Percentiles rank a stretch among this genome's conserved stretches.
phyloP scores from a whole-genome alignment of 23 tunicate genomes.

The Aplidium turbinatum region DNA sequence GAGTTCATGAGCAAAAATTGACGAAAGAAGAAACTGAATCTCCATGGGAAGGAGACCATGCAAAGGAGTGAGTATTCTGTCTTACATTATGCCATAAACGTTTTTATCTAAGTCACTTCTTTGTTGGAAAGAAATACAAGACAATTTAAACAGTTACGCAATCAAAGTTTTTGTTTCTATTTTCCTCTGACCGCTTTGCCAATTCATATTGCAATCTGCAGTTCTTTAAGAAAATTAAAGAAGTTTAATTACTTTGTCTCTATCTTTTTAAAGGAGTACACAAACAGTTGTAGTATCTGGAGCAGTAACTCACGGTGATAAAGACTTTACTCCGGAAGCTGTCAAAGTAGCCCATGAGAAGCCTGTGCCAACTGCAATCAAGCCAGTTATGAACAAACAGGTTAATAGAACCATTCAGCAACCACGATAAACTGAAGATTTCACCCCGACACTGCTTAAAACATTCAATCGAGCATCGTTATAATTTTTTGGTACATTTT shows the following conservation, averaged over 20 bases:
- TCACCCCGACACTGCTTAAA: too few species aligned
- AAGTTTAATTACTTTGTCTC: not conserved
- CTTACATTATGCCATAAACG: too few species aligned
- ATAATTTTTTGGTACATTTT: too few species aligned
- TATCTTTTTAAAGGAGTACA: not conserved
- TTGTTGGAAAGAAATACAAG: too few species aligned
- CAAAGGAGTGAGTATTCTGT: conserved; percentile 30
- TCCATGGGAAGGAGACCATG: conserved; percentile 71
- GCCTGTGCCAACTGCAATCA: conserved; percentile 55
- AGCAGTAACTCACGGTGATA: conserved; percentile 59
- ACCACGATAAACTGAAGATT: conserved; percentile 71
- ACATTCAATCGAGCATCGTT: too few species aligned
- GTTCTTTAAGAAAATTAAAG: not conserved
- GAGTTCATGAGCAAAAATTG: conserved; percentile 77
- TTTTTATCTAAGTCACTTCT: too few species aligned
- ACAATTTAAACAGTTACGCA: too few species aligned
- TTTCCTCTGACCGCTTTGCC: too few species aligned
- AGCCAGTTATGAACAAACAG: conserved; percentile 79
- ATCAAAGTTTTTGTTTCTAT: too few species aligned
- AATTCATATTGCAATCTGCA: not conserved
- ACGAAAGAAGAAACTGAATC: conserved; percentile 80
- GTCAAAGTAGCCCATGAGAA: conserved; percentile 73
- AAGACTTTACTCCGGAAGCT: conserved; percentile 63
- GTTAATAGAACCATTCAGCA: conserved; percentile 72
- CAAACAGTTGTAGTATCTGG: conserved; percentile 58